Percentiles rank a stretch among this genome's conserved stretches.
Evolutionary conservation across 2,797 vertebrate species (phyloP).

Genomic region (Glyptemys insculpta): DNA sequence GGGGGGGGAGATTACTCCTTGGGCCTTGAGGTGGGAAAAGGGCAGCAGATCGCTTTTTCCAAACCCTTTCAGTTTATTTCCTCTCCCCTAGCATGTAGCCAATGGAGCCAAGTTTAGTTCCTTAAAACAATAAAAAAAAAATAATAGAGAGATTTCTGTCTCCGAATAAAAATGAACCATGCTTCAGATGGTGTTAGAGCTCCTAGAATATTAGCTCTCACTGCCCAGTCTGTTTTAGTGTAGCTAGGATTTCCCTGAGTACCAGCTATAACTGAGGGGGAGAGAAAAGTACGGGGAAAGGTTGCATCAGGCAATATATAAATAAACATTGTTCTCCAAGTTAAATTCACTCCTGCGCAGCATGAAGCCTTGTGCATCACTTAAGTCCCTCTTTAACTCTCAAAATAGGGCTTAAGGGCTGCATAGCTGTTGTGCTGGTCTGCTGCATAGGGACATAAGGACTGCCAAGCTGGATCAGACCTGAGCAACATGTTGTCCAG

Average conservation of each 20-base stretch:
- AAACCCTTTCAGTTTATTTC: not conserved
- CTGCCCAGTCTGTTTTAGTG: not conserved
- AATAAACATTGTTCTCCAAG: not conserved
- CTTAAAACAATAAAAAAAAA: conserved; percentile 40
- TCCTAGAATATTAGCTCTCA: not conserved
- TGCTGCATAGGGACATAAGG: not conserved
- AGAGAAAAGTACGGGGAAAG: not conserved
- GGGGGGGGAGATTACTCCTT: conserved; percentile 14
- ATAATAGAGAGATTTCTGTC: not conserved
- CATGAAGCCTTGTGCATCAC: not conserved
- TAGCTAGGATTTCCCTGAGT: not conserved
- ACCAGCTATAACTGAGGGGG: not conserved
- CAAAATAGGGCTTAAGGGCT: not conserved
- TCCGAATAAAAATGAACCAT: not conserved
- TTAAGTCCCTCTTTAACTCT: not conserved
- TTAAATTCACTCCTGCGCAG: not conserved
- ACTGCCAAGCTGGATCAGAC: not conserved
- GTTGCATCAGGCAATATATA: not conserved
- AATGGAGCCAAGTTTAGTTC: not conserved
- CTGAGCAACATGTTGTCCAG: not conserved
- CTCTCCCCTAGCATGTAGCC: not conserved
- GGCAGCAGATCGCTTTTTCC: not conserved
- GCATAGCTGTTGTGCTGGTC: not conserved
- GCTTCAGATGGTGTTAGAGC: not conserved
- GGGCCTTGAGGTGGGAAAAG: not conserved